phyloP scores from a whole-genome alignment of 1,140 invertebrate species.

The Solenopsis fugax region DNA sequence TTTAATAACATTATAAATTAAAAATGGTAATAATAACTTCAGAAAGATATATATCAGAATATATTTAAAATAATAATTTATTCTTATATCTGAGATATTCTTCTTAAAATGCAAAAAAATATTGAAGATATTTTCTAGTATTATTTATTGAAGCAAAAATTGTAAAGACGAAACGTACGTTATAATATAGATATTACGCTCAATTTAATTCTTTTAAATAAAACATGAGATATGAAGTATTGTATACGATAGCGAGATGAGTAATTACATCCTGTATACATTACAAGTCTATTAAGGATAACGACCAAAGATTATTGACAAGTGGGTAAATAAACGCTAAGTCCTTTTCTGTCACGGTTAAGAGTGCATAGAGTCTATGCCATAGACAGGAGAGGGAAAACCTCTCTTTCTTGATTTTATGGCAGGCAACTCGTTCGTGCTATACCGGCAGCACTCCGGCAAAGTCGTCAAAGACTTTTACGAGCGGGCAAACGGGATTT shows the following conservation, averaged over 20 bases:
- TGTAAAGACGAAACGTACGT: background rate
- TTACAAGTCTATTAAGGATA: slow-evolving; percentile 54
- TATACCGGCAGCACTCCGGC: slow-evolving; percentile 80
- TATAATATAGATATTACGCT: background rate
- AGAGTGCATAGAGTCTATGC: slow-evolving; percentile 54
- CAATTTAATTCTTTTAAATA: background rate
- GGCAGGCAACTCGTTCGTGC: slow-evolving; percentile 81
- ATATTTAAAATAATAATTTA: too few species aligned
- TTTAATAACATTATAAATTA: background rate
- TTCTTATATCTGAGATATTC: background rate
- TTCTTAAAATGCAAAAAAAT: background rate
- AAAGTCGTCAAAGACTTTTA: slow-evolving; percentile 87
- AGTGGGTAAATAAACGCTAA: slow-evolving; percentile 83
- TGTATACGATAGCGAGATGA: background rate
- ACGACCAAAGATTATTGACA: slow-evolving; percentile 80
- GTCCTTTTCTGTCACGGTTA: slow-evolving; percentile 80
- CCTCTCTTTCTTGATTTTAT: slow-evolving; percentile 84
- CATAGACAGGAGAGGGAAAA: slow-evolving; percentile 73
- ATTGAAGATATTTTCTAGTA: background rate
- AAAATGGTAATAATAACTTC: background rate
- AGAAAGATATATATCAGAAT: too few species aligned
- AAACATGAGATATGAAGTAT: background rate
- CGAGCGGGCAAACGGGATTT: slow-evolving; percentile 87
- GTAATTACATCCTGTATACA: background rate
- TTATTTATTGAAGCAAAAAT: background rate